Evolutionary conservation across 2,113 vertebrate genomes (phyloP), one percentile per base, ranked within the genome.

Genomic region (Beaufortia kweichowensis): DNA sequence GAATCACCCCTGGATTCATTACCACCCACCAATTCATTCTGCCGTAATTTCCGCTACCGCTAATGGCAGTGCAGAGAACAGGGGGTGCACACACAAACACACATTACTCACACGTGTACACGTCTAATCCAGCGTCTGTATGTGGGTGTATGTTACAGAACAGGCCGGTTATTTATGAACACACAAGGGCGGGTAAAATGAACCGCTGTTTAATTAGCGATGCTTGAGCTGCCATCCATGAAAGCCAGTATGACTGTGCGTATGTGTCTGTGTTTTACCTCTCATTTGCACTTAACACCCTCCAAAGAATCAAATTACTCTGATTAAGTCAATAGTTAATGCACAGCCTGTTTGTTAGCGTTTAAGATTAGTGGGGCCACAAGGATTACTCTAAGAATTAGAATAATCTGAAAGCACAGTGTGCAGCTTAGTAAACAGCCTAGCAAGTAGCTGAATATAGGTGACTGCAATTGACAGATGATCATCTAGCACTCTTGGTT

Each of bases 1-100:
- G 81, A 89, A 88, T 85, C 86, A 67, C 81, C 82, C 85, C 81
- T 85, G 84, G 80, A 89, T 88, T 89, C 87, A 88, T 89, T 87
- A 88, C 87, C 86, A 83, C 82, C 85, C 86, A 85, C 84, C 83
- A 86, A 87, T 88, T 81, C 55, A 81, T 88, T 88, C 79, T 77
- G 76, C 78, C 33, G 79, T 79, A 78, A 88, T 84, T 69, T 63
- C 79, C 69, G 21, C 31, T 84, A 81, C 75, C 74, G 29, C 55
- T 81, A 75, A 76, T 82, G 76, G 78, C 79, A 73, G 67, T 78
- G 82, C 28, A 48, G 50, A 80, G 68, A 81, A 63, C 46, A 53
- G 68, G 75, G 76, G 62, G 31, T n/a, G n/a, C 50, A 19, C 41
- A 19, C n/a, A 39, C 73, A 76, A 33, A 76, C 50, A 77, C 35